Conservation (phyloP, 1,140 invertebrate species). For the Temnothorax longispinosus region DNA sequence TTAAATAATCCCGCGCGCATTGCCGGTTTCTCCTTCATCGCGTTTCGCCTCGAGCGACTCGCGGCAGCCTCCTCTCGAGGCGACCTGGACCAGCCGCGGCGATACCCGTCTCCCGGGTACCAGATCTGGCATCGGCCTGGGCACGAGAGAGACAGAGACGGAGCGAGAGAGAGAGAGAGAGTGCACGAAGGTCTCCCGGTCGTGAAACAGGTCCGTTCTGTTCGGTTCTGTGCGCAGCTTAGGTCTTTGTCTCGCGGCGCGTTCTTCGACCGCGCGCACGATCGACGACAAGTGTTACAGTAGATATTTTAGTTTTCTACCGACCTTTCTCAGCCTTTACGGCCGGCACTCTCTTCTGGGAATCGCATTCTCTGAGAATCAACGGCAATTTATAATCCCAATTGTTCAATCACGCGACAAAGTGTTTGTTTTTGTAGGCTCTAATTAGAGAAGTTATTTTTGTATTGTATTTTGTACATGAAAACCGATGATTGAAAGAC, state of each 20-base stretch:
- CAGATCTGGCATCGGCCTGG: constrained; percentile 51
- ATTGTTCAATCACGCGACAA: neutral
- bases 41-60: constrained; percentile 37
- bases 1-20: constrained; percentile 49
- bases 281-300: constrained; percentile 29
- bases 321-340: neutral
- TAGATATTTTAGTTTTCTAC: constrained; percentile 28
- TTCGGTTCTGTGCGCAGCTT: constrained; percentile 48
- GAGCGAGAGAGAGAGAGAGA: constrained; percentile 18
- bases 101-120: constrained; percentile 51
- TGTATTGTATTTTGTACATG: neutral
- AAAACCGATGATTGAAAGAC: neutral
- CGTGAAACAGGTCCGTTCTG: constrained; percentile 62
- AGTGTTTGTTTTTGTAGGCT: neutral
- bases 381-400: neutral
- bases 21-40: constrained; percentile 43
- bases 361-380: neutral
- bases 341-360: neutral
- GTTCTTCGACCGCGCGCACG: constrained; percentile 26
- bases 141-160: neutral
- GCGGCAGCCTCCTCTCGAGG: constrained; percentile 33
- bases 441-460: neutral
- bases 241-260: constrained; percentile 51
- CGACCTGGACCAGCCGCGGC: constrained; percentile 53
- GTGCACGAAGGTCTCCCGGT: constrained; percentile 56